phyloP scores from a whole-genome alignment of 2,888 invertebrate genomes.

The Elaeidobius kamerunicus region DNA sequence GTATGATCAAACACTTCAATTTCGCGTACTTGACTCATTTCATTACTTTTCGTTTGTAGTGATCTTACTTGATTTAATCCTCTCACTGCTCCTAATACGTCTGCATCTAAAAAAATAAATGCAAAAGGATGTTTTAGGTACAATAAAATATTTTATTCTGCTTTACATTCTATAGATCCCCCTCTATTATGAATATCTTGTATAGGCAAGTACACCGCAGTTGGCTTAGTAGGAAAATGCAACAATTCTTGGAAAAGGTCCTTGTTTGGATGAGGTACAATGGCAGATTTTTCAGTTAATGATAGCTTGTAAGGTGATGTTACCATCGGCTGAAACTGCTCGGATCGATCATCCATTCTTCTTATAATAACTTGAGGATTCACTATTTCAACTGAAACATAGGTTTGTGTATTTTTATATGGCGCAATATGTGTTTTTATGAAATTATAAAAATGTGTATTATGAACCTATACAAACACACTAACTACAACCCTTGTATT shows the following conservation, averaged over 20 bases:
- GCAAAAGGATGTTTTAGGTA: background rate
- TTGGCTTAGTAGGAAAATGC: conserved; percentile 63
- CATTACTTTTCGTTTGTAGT: conserved; percentile 56
- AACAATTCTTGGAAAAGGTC: conserved; percentile 55
- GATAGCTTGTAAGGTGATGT: conserved; percentile 63
- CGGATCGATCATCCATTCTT: conserved; percentile 54
- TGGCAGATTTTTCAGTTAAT: conserved; percentile 61
- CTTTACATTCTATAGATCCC: conserved; percentile 17
- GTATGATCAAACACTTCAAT: conserved; percentile 66
- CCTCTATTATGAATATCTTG: conserved; percentile 54
- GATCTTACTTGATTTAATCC: conserved; percentile 58
- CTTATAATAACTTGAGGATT: conserved; percentile 62
- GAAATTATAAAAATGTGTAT: too few species aligned
- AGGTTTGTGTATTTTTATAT: too few species aligned
- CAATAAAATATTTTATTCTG: background rate
- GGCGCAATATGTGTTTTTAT: too few species aligned
- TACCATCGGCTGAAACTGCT: conserved; percentile 62
- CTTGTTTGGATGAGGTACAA: conserved; percentile 58
- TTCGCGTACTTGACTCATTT: conserved; percentile 59
- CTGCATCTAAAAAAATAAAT: conserved; percentile 50
- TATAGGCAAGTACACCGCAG: conserved; percentile 54
- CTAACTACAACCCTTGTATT: too few species aligned
- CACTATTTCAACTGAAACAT: conserved; percentile 62
- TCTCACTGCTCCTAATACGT: conserved; percentile 68
- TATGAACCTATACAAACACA: too few species aligned